These are phyloP conservation scores for Latrodectus hesperus DNA, from an alignment of 2,888 invertebrate genomes.

Conservation along the genomic window DNA sequence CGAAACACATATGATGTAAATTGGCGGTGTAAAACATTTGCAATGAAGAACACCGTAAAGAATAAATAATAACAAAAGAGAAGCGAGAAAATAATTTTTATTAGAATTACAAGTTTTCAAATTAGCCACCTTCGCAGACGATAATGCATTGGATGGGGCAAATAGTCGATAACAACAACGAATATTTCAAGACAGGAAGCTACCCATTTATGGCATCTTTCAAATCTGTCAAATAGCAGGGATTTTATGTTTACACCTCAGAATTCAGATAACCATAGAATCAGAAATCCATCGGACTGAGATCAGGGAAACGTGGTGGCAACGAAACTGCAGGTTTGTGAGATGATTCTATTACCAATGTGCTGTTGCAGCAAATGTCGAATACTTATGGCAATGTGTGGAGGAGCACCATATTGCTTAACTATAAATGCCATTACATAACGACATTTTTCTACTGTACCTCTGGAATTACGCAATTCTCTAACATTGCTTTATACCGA, in stretches of 20 bases:
- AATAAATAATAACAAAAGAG: not conserved
- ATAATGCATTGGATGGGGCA: not conserved
- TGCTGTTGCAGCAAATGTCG: too few relatives aligned
- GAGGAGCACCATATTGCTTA: not conserved
- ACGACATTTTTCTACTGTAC: too few relatives aligned
- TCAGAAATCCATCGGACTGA: constrained; percentile 17
- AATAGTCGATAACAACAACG: constrained; percentile 11
- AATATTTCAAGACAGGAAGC: not conserved
- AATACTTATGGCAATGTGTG: not conserved
- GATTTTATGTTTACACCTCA: constrained; percentile 11
- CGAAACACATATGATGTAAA: not conserved
- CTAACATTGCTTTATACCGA: too few relatives aligned
- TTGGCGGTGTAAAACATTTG: not conserved
- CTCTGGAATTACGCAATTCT: too few relatives aligned
- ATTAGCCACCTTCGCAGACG: not conserved
- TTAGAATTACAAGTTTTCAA: constrained; percentile 11
- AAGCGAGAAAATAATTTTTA: constrained; percentile 13
- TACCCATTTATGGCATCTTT: not conserved
- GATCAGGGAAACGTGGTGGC: constrained; percentile 1
- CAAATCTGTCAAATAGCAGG: constrained; percentile 1
- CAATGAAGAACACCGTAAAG: not conserved
- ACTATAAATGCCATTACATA: not conserved
- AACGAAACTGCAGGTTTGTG: constrained; percentile 4
- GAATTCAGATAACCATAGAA: constrained; percentile 6
- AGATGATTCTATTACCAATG: too few relatives aligned